Conservation (phyloP, 2,797 vertebrate species). For the Sebastolobus altivelis region DNA sequence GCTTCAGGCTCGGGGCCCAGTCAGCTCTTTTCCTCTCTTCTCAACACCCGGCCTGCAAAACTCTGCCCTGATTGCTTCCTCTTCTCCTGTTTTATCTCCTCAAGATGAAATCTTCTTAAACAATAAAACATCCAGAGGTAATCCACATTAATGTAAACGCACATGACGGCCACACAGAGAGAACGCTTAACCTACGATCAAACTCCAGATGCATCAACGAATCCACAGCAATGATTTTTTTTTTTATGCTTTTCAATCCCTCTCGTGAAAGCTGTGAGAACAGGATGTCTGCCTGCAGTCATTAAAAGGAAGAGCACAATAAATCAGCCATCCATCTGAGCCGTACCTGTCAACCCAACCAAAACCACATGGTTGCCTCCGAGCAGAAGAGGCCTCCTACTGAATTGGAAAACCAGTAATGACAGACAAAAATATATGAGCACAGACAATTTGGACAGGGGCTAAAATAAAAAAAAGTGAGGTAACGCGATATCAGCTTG, state of each 20-base stretch:
- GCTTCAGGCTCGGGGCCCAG: slow-evolving; percentile 71
- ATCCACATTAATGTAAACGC: slow-evolving; percentile 21
- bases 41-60: slow-evolving; percentile 40
- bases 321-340: slow-evolving; percentile 56
- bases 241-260: slow-evolving; percentile 8
- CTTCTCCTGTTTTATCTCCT: slow-evolving; percentile 55
- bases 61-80: slow-evolving; percentile 62
- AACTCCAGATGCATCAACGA: slow-evolving; percentile 15
- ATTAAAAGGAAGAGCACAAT: slow-evolving; percentile 51
- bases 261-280: slow-evolving; percentile 45
- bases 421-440: slow-evolving; percentile 41
- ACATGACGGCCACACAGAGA: slow-evolving; percentile 23
- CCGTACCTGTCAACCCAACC: slow-evolving; percentile 61
- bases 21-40: slow-evolving; percentile 59
- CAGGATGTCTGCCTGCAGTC: slow-evolving; percentile 46
- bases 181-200: slow-evolving; percentile 24
- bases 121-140: slow-evolving; percentile 35
- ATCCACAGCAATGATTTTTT: slow-evolving; percentile 18
- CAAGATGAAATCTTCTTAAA: slow-evolving; percentile 44
- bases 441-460: slow-evolving; percentile 8
- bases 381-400: slow-evolving; percentile 32
- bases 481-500: slow-evolving; percentile 11
- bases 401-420: slow-evolving; percentile 45
- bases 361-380: slow-evolving; percentile 63
- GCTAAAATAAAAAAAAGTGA: slow-evolving; percentile 30